Conservation (phyloP, 2,797 vertebrate species). For the Gastrophryne carolinensis region DNA sequence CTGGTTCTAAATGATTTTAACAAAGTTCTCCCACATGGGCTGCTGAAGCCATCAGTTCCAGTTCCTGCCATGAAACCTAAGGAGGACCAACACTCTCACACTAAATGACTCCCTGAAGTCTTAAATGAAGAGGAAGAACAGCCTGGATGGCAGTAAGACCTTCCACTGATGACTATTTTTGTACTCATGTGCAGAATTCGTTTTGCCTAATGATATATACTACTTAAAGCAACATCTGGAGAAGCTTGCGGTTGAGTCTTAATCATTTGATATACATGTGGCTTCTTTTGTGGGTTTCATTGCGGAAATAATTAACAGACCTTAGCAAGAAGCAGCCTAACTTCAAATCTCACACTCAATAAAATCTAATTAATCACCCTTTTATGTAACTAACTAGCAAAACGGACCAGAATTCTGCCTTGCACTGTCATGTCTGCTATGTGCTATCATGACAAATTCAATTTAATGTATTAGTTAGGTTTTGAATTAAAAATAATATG, state of each 20-base stretch:
- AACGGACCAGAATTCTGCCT: neutral
- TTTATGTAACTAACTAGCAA: neutral
- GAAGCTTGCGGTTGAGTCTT: conserved; percentile 46
- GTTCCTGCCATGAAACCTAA: neutral
- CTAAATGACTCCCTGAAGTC: conserved; percentile 52
- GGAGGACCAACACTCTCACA: neutral
- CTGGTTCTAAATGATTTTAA: no score
- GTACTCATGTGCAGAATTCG: conserved; percentile 21
- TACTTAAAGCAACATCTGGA: conserved; percentile 52
- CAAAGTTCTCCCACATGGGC: neutral
- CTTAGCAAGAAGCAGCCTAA: neutral
- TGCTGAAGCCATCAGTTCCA: neutral
- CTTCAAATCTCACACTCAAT: neutral
- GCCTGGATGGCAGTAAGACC: conserved; percentile 52
- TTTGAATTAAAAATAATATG: neutral
- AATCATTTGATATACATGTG: conserved; percentile 8
- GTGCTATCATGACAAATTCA: neutral
- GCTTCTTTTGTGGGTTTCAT: neutral
- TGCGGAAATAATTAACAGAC: conserved; percentile 17
- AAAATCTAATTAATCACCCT: neutral
- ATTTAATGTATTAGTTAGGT: neutral
- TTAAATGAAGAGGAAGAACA: conserved; percentile 37
- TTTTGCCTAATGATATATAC: conserved; percentile 40
- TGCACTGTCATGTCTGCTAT: neutral
- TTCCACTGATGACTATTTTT: conserved; percentile 52